Evolutionary conservation across 2,113 vertebrate species (phyloP), one percentile per base, ranked within the genome.

Genomic region (Connochaetes taurinus): DNA sequence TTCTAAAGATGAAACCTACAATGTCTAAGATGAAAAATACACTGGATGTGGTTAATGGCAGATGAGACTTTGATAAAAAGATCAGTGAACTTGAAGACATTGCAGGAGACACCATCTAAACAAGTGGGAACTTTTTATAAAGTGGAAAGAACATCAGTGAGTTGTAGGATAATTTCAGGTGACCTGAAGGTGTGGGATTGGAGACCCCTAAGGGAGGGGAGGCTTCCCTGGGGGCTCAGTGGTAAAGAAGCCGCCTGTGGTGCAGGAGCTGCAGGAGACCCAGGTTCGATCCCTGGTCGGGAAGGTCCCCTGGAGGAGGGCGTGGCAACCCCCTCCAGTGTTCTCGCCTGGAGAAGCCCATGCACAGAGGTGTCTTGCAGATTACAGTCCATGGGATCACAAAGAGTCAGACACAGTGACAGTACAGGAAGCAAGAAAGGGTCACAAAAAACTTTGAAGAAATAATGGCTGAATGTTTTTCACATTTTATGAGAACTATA

Each of bases 201-300:
- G 55, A 80, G 55, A 17, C 15, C 17, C 15, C 57, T 64, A 45
- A 36, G 29, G n/a, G 78, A 53, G 23, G n/a, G 58, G 43, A 45
- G n/a, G 64, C 5, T 21, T 21, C 64, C n/a, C 19, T 3, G 64
- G 64, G 36, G 67, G 67, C 67, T 71, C n/a, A 12, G 67, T 71
- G 67, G 19, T 6, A 12, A 71, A 23, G n/a, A 71, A 12, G 19
- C 19, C 5, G 5, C 19, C n/a, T 36, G 67, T 6, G 19, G n/a
- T 12, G n/a, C 17, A 67, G 64, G n/a, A 36, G 67, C 67, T 5
- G 1, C n/a, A 40, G 67, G 67, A n/a, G 67, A 12, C n/a, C 12
- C 10, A 0, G 19, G 19, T 11, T 12, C 21, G n/a, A 6, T 12
- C 67, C 19, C 67, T 40, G n/a, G 67, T 12, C 0, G 2, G n/a